Evolutionary conservation across 2,113 vertebrate species (phyloP), one percentile per base, ranked within the genome.

Genomic region (Gadus chalcogrammus): DNA sequence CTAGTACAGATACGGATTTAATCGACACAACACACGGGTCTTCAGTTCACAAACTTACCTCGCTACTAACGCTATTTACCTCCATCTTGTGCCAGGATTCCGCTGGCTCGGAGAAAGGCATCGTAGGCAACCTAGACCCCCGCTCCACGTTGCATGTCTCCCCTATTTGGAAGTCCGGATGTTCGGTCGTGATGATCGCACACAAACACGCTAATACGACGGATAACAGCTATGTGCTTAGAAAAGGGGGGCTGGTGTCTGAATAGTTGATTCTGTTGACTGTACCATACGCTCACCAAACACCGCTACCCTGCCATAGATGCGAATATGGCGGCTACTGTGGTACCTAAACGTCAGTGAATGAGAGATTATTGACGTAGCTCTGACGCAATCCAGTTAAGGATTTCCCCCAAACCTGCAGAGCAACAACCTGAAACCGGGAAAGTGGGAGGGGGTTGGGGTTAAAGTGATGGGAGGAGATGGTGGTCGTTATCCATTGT

Each of bases 81-180:
- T 96, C 95, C 94, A 96, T 96, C 90, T 93, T 93, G 91, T 93
- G 88, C 92, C 94, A 91, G 84, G 89, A 88, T 87, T 92, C 90
- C 72, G 90, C 90, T 91, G 87, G 92, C 88, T 93, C 86, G 74
- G 87, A 83, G 76, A 91, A 94, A 82, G 93, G 92, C 91, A 95
- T 93, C 92, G 90, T 94, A 84, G 80, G 90, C 81, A 35, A 72
- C 81, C 87, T 91, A 92, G 78, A 3, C 89, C 80, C 84, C 82
- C 70, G 73, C 79, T 87, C 82, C 87, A 87, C 80, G 88, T 83
- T 89, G 88, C 90, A 91, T 92, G 74, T 77, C 84, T 80, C 70
- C 16, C 78, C 63, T 28, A 65, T 27, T 77, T 84, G 73, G 80
- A 88, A 80, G 82, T 82, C 82, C 72, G 69, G 73, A 80, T 76